Evolutionary conservation across 2,888 invertebrate species (phyloP).

Genomic region (Mimumesa dahlbomi): DNA sequence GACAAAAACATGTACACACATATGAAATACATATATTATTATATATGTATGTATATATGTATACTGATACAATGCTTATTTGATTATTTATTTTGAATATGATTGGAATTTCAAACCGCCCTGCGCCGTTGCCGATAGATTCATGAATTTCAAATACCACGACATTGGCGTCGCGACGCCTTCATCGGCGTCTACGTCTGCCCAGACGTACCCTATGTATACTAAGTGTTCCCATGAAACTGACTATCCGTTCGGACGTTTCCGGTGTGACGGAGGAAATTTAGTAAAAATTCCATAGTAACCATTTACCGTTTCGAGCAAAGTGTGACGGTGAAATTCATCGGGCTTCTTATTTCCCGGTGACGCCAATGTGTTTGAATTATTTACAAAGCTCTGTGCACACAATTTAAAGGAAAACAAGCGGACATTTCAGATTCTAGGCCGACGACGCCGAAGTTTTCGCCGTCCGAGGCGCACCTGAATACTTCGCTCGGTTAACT

Average conservation of each 20-base stretch:
- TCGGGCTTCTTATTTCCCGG: background rate
- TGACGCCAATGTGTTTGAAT: background rate
- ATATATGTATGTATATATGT: background rate
- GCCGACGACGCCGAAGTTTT: background rate
- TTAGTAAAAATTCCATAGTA: too few species aligned
- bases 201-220: too few species aligned
- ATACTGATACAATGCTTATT: constrained; percentile 37
- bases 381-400: background rate
- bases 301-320: too few species aligned
- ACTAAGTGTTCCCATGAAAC: too few species aligned
- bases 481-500: background rate
- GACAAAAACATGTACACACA: background rate
- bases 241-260: too few species aligned
- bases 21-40: too few species aligned
- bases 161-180: constrained; percentile 30
- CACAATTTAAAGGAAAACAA: background rate
- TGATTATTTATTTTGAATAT: constrained; percentile 53
- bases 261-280: too few species aligned
- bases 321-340: background rate
- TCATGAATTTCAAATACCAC: constrained; percentile 50
- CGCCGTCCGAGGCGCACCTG: background rate
- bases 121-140: constrained; percentile 34
- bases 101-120: constrained; percentile 50
- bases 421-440: background rate
- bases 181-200: too few species aligned